phyloP scores from a whole-genome alignment of 2,113 vertebrate genomes.

The Ammodytes marinus region DNA sequence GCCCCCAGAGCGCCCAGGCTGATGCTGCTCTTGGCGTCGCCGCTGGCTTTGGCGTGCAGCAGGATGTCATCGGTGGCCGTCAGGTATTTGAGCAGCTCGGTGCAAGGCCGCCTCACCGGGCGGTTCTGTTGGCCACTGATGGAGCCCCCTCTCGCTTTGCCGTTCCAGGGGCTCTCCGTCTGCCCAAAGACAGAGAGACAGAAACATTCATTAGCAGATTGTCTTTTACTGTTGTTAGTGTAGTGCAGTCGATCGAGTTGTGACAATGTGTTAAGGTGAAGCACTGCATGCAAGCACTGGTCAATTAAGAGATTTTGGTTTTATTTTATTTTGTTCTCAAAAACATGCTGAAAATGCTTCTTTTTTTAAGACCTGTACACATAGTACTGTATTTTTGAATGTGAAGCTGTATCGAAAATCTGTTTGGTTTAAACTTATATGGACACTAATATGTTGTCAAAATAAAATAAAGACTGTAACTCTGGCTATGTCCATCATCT shows the following conservation, averaged over 20 bases:
- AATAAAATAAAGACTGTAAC: no score
- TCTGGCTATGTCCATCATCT: no score
- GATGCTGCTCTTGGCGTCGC: constrained; percentile 91
- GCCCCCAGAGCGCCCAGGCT: constrained; percentile 75
- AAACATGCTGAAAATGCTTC: no score
- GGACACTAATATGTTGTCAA: no score
- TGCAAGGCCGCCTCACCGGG: constrained; percentile 96
- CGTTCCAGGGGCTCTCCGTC: constrained; percentile 96
- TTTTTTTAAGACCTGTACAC: no score
- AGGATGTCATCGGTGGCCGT: constrained; percentile 95
- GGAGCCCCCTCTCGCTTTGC: constrained; percentile 94
- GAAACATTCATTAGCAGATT: constrained; percentile 31
- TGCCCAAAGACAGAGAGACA: constrained; percentile 72
- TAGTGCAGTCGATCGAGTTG: constrained; percentile 36
- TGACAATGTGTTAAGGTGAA: background rate
- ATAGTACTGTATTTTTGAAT: no score
- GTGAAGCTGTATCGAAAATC: no score
- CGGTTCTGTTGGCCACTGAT: constrained; percentile 88
- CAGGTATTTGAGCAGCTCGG: constrained; percentile 99
- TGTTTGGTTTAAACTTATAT: no score
- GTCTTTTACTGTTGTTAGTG: constrained; percentile 16
- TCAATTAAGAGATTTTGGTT: no score
- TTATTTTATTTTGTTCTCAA: no score
- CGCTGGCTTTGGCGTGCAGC: constrained; percentile 93
- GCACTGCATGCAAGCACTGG: no score